These are phyloP conservation scores for Trematocara stigmaticum DNA, from an alignment of 2,113 vertebrate genomes.

Conservation along the genomic window DNA sequence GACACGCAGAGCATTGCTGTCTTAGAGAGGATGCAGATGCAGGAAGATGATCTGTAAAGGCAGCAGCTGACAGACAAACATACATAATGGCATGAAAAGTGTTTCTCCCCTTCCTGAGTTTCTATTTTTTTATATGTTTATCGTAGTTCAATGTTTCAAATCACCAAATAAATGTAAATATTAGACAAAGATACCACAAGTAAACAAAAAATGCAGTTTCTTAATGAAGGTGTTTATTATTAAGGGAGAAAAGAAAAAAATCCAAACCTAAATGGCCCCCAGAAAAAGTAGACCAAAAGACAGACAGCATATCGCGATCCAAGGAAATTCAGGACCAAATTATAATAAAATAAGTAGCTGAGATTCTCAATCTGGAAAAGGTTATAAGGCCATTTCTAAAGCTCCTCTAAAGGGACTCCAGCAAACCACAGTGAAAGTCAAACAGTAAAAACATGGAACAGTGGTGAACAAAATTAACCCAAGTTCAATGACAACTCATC, in stretches of 20 bases:
- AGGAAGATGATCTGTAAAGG: background rate
- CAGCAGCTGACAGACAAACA: background rate
- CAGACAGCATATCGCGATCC: rapidly evolving
- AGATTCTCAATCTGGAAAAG: background rate
- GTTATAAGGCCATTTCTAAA: background rate
- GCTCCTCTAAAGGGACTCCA: background rate
- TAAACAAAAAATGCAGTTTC: background rate
- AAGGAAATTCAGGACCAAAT: background rate
- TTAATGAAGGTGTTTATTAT: background rate
- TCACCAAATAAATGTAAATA: background rate
- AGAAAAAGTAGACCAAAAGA: background rate
- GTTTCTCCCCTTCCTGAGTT: background rate
- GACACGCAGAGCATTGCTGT: background rate
- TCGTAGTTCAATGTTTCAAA: background rate
- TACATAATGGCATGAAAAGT: background rate
- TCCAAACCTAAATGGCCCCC: background rate
- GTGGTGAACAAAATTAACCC: background rate
- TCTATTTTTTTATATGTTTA: background rate
- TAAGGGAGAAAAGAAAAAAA: background rate
- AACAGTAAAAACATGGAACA: background rate
- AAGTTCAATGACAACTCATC: background rate
- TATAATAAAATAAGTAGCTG: background rate
- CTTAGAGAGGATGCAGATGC: background rate
- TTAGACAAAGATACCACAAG: background rate
- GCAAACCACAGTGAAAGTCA: background rate